Base-by-base conservation (phyloP, 2,888 invertebrate genomes). In the Dromius quadrimaculatus region DNA sequence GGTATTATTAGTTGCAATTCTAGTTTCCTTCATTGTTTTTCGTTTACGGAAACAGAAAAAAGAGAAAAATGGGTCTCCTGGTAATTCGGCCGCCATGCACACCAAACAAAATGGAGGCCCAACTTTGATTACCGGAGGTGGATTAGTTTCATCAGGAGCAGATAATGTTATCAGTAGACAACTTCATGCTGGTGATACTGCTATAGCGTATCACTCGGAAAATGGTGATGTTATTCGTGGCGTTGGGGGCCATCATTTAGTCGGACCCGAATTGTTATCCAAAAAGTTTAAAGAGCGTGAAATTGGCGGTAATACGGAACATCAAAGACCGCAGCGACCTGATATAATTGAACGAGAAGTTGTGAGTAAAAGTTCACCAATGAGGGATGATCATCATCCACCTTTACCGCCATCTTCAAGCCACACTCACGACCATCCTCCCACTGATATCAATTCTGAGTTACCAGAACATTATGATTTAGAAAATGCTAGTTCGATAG, bases 401-500 rank as follows among this genome's bases (percentile, higher is more conserved):
- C 92, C 92, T 0, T 86, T 92, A n/a, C 92, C 92, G 17, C 92
- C 92, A 17, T 89, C 90, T 0, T 88, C 89, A 11, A 91, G 88
- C 77, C 89, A 88, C 73, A 88, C 89, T 0, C 88, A 92, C 76
- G 92, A 93, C 71, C 92, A 92, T 76, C 89, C 89, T 20, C 87
- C 86, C 43, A 89, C 91, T 62, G 93, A 94, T 77, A 84, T 94
- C 76, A 88, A 89, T 78, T 90, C 90, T 5, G 93, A 93, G 79
- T 86, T 90, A 72, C 94, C 95, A 0, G 96, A 97, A 80, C 95
- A 96, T 80, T 98, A 98, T 79, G 97, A 98, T 81, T 85, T 98
- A 72, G 98, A 98, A 84, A 97, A 97, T 82, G 97, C 97, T 1
- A 97, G 96, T 81, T 97, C 96, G 0, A 97, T 98, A 75, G 98